phyloP scores from a whole-genome alignment of 2,888 invertebrate genomes.

The Drosophila pullipes region DNA sequence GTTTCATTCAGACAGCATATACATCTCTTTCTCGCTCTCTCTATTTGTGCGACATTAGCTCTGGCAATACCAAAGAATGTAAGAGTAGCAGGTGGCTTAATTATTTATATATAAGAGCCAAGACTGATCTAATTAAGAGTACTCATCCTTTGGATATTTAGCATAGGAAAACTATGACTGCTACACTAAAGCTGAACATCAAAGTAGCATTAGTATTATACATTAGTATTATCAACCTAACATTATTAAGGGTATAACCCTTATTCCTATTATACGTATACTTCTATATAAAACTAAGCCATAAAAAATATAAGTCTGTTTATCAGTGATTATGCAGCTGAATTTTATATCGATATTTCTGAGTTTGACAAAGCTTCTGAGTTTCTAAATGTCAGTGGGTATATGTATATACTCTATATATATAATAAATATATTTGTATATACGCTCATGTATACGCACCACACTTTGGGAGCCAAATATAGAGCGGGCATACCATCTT shows the following conservation, averaged over 20 bases:
- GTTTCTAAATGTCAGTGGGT: background rate
- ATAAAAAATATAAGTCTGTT: background rate
- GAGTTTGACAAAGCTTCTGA: too few relatives aligned
- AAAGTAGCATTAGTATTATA: background rate
- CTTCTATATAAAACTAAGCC: too few relatives aligned
- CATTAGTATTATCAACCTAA: background rate
- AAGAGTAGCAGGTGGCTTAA: conserved; percentile 34
- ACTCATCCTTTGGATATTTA: background rate
- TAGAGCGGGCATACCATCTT: background rate
- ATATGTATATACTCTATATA: background rate
- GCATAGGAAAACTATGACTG: background rate
- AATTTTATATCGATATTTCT: background rate
- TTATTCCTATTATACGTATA: background rate
- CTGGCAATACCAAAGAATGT: conserved; percentile 17
- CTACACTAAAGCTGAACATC: background rate
- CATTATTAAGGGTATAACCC: too few relatives aligned
- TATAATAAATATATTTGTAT: background rate
- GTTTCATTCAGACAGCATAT: conserved; percentile 34
- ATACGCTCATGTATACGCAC: background rate
- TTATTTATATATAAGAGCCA: conserved; percentile 20
- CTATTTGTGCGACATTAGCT: conserved; percentile 3
- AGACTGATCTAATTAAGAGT: background rate
- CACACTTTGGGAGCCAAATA: background rate
- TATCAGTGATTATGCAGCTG: background rate
- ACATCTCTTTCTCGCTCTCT: background rate